A percentile compares a stretch with the other conserved stretches of the same genome.
phyloP scores from a whole-genome alignment of 2,797 vertebrate genomes.

The Clarias platycephalus region DNA sequence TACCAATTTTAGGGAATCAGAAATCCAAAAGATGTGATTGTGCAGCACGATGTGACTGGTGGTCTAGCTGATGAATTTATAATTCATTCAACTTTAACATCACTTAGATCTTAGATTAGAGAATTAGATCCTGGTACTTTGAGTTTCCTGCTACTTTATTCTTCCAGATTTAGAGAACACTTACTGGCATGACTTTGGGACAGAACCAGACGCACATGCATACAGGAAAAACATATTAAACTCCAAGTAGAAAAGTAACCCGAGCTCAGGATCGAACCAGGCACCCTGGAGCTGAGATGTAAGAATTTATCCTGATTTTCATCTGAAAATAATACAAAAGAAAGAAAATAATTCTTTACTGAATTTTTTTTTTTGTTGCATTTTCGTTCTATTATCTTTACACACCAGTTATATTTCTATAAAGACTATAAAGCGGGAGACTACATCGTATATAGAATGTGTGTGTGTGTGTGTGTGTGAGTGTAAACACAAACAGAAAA shows the following conservation, averaged over 20 bases:
- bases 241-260: not conserved
- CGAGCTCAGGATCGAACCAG: not conserved
- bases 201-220: no score
- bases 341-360: not conserved
- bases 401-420: not conserved
- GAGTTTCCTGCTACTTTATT: no score
- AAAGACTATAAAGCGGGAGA: not conserved
- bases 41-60: not conserved
- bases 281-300: not conserved
- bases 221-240: not conserved
- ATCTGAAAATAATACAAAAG: not conserved
- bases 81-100: not conserved
- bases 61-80: not conserved
- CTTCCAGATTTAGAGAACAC: not conserved
- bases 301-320: not conserved
- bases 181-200: not conserved
- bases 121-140: not conserved
- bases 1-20: not conserved
- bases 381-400: not conserved
- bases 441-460: not conserved
- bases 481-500: conserved; percentile 25
- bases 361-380: not conserved
- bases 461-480: conserved; percentile 17
- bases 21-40: not conserved
- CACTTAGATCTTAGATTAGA: not conserved